Evolutionary conservation across 2,888 invertebrate genomes (phyloP), one percentile per base, ranked within the genome.

Genomic region (Apamea monoglypha): DNA sequence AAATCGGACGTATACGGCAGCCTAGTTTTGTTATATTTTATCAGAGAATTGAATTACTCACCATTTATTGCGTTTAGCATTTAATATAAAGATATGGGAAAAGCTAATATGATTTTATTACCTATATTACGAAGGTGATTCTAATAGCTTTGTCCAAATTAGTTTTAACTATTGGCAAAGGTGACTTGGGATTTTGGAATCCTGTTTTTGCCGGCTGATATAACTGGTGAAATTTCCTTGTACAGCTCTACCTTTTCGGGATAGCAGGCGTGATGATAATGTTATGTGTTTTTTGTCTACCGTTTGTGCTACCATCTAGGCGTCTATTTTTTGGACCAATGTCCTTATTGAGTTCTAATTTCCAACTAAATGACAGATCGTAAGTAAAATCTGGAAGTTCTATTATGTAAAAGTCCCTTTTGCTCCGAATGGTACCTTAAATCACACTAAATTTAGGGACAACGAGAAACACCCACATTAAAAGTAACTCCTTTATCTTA

Each of bases 401-500:
- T 29, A 18, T 82, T 61, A 76, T 53, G 67, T 76, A 68, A 44
- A 61, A 44, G 29, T 36, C 32, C 18, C 14, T 44, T 47, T 68
- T 40, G 29, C 6, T 53, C 50, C 12, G 56, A 78, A 84, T 67
- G 7, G 7, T 16, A 68, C 16, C 44, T 53, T 64, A 69, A 80
- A 80, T 85, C 40, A 25, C 14, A 32, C 18, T 59, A 71, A 74
- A 66, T 59, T 5, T 71, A 74, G 25, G 64, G 64, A 47, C 67
- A 18, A 12, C 16, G 16, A 69, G n/a, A 68, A 74, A 63, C 29
- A 59, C 12, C 56, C n/a, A 64, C 71, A 67, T n/a, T 53, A 67
- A 78, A 86, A 76, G 29, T 68, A 78, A 73, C 78, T 78, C 72
- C 59, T 76, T 77, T n/a, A 25, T 29, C 47, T 67, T 76, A 64